Evolutionary conservation across 1,140 invertebrate genomes (phyloP).

Genomic region (Drosophila subpulchrella): DNA sequence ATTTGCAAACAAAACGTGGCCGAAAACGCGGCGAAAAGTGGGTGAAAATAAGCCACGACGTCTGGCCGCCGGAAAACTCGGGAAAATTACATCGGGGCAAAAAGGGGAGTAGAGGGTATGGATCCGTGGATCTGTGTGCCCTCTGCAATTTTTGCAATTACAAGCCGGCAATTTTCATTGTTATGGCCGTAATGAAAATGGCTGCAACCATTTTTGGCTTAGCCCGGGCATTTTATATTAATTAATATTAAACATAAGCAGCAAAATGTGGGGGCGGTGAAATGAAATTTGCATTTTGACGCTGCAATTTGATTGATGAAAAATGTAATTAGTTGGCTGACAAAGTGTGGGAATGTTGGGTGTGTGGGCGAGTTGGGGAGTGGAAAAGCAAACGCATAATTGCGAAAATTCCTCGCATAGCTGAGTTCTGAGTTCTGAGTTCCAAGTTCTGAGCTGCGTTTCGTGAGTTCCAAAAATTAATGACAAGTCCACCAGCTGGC

Average conservation of each 20-base stretch:
- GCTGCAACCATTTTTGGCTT: constrained; percentile 67
- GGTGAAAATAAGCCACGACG: constrained; percentile 69
- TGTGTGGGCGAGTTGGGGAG: background rate
- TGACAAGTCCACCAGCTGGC: constrained; percentile 20
- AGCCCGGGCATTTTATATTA: constrained; percentile 72
- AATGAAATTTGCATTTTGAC: constrained; percentile 68
- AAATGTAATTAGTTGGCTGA: constrained; percentile 62
- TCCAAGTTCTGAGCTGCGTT: background rate
- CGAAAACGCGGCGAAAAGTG: constrained; percentile 62
- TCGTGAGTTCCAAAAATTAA: constrained; percentile 12
- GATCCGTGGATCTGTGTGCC: background rate
- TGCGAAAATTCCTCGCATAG: constrained; percentile 13
- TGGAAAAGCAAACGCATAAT: constrained; percentile 11
- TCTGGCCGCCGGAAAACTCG: constrained; percentile 24
- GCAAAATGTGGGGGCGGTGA: background rate
- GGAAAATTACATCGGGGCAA: constrained; percentile 35
- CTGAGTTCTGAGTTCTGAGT: background rate
- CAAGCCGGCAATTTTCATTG: constrained; percentile 68
- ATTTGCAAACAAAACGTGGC: constrained; percentile 75
- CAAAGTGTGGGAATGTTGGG: constrained; percentile 2
- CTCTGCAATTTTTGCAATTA: constrained; percentile 75
- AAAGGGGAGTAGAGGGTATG: background rate
- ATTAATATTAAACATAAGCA: constrained; percentile 74
- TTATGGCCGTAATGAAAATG: constrained; percentile 75
- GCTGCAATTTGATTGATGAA: constrained; percentile 76